A percentile compares a stretch with the other conserved stretches of the same genome.
phyloP scores from a whole-genome alignment of 2,797 vertebrate species.

The Microctenopoma steveboyesi region DNA sequence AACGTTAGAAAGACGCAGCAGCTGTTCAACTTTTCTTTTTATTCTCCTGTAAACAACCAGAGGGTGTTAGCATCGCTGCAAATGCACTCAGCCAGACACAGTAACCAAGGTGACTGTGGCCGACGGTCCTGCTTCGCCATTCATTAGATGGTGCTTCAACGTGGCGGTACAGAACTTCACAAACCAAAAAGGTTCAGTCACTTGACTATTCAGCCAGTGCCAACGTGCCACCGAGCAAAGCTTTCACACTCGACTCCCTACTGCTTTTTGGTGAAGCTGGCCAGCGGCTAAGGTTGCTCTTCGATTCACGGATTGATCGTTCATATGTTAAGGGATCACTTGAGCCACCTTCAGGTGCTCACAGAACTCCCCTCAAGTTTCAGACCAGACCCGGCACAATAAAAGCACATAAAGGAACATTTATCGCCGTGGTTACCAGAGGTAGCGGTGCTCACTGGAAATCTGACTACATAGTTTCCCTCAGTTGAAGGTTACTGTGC shows the following conservation, averaged over 20 bases:
- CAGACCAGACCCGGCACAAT: too few relatives aligned
- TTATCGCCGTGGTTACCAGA: neutral
- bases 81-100: neutral
- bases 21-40: neutral
- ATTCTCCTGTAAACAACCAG: neutral
- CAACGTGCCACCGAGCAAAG: constrained; percentile 41
- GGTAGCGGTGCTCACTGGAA: too few relatives aligned
- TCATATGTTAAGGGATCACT: neutral
- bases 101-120: constrained; percentile 12
- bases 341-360: too few relatives aligned
- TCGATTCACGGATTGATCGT: neutral
- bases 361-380: neutral
- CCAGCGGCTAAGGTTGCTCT: neutral
- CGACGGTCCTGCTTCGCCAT: constrained; percentile 8
- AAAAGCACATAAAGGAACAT: too few relatives aligned
- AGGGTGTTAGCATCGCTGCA: constrained; percentile 7
- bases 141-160: constrained; percentile 22
- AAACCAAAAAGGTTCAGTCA: constrained; percentile 3
- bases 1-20: neutral
- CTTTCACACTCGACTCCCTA: constrained; percentile 2
- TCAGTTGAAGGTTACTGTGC: constrained; percentile 8
- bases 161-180: neutral
- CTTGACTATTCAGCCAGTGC: neutral
- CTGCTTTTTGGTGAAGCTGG: neutral
- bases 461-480: neutral